Evolutionary conservation across 2,797 vertebrate genomes (phyloP), one percentile per base, ranked within the genome.

Genomic region (Channallabes apus): DNA sequence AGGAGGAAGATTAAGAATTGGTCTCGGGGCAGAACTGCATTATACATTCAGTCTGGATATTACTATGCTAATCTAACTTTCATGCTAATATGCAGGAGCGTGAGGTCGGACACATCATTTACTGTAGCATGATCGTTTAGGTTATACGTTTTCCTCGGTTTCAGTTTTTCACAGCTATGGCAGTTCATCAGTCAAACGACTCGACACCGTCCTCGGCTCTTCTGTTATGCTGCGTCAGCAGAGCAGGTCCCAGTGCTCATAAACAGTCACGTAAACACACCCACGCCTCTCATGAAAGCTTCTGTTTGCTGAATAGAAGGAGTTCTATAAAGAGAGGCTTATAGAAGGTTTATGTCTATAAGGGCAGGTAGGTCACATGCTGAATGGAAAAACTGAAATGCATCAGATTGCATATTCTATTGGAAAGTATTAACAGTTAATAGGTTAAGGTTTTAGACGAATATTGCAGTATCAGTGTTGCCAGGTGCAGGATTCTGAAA

Each of bases 61-160:
- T 67, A 81, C 84, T 88, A 84, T 87, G 79, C 82, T 90, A 87
- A 92, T 93, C 82, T 90, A 87, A 92, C 93, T 82, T 82, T 51
- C 79, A 84, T 87, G 73, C 82, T 91, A 87, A 92, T 93, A 86
- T 85, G 32, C 80, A 75, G 85, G 85, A 84, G 80, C 71, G 86
- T 29, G 2, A 61, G 73, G 24, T n/a, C 72, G n/a, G 8, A 9
- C 56, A 38, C 54, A 85, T 82, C 35, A 73, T 62, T n/a, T 71
- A n/a, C n/a, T n/a, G n/a, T n/a, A 72, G 15, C 15, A n/a, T 56
- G 56, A 82, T 84, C 24, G 56, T 68, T 56, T 82, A 62, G 29
- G 22, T 73, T 73, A 4, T 29, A 46, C 14, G 51, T 17, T 38
- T 65, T 51, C 24, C 61, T 5, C 3, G 20, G 24, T 46, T 58